phyloP scores from a whole-genome alignment of 2,797 vertebrate genomes.

The Nothura maculosa region DNA sequence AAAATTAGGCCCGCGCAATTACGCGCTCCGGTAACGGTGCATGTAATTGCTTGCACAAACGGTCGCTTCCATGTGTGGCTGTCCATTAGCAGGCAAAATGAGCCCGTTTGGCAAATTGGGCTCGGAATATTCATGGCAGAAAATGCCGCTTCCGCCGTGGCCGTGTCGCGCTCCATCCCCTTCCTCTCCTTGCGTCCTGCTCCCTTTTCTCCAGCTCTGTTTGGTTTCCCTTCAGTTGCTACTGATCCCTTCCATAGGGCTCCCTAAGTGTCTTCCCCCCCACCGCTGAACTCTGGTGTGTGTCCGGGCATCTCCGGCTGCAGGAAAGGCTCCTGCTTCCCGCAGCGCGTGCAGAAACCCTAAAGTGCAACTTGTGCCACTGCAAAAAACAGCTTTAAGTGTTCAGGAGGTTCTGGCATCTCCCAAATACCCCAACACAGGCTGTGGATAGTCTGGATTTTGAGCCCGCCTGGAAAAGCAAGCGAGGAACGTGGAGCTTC shows the following conservation, averaged over 20 bases:
- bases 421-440: background rate
- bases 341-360: too few relatives aligned
- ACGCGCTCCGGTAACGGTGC: slow-evolving; percentile 19
- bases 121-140: background rate
- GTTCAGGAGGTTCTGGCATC: background rate
- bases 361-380: background rate
- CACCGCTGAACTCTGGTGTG: accelerated
- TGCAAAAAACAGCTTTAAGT: background rate
- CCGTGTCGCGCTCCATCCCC: background rate
- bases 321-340: too few relatives aligned
- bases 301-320: background rate
- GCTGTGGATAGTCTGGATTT: slow-evolving; percentile 31
- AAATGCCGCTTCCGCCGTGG: background rate
- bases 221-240: background rate
- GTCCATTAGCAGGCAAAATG: slow-evolving; percentile 48
- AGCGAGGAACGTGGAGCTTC: slow-evolving; percentile 46
- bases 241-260: too few relatives aligned
- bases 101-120: background rate
- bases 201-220: background rate
- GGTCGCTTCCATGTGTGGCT: slow-evolving; percentile 61
- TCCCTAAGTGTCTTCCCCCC: background rate
- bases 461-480: slow-evolving; percentile 38
- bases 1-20: slow-evolving; percentile 39
- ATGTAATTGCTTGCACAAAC: slow-evolving; percentile 54
- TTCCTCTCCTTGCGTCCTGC: background rate